These are phyloP conservation scores for Psylliodes chrysocephalus DNA, from an alignment of 2,888 invertebrate genomes.

Conservation along the genomic window DNA sequence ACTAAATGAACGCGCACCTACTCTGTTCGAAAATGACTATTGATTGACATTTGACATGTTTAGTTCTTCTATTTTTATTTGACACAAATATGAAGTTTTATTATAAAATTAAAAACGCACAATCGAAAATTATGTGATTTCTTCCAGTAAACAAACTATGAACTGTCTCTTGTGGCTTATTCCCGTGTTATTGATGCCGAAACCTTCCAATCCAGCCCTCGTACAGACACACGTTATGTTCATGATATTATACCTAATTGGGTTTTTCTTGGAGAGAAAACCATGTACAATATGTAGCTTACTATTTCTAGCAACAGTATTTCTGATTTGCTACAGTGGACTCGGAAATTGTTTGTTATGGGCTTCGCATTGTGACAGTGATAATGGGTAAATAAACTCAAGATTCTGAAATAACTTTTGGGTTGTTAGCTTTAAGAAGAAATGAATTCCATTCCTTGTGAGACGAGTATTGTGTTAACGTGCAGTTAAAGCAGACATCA, in stretches of 20 bases:
- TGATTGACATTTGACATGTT: too few relatives aligned
- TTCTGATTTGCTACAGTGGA: slow-evolving; percentile 95
- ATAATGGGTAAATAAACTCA: slow-evolving; percentile 60
- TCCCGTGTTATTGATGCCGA: slow-evolving; percentile 95
- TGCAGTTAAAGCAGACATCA: slow-evolving; percentile 27
- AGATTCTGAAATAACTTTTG: background rate
- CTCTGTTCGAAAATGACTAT: too few relatives aligned
- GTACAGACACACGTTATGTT: slow-evolving; percentile 98
- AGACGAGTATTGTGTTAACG: slow-evolving; percentile 29
- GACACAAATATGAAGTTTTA: slow-evolving; percentile 1
- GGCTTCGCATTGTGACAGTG: slow-evolving; percentile 80
- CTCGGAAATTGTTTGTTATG: slow-evolving; percentile 95
- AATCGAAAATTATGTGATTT: slow-evolving; percentile 32
- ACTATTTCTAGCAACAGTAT: slow-evolving; percentile 92
- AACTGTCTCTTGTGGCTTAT: slow-evolving; percentile 98
- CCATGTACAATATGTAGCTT: slow-evolving; percentile 98
- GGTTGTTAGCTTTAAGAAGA: slow-evolving; percentile 36
- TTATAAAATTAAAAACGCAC: slow-evolving; percentile 8
- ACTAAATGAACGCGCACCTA: too few relatives aligned
- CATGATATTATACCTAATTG: slow-evolving; percentile 94
- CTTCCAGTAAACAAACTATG: slow-evolving; percentile 68
- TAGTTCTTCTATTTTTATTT: background rate
- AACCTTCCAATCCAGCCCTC: slow-evolving; percentile 95
- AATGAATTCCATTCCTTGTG: slow-evolving; percentile 26
- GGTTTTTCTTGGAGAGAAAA: slow-evolving; percentile 96